Conservation (phyloP, 2,113 vertebrate genomes). For the Castor canadensis region DNA sequence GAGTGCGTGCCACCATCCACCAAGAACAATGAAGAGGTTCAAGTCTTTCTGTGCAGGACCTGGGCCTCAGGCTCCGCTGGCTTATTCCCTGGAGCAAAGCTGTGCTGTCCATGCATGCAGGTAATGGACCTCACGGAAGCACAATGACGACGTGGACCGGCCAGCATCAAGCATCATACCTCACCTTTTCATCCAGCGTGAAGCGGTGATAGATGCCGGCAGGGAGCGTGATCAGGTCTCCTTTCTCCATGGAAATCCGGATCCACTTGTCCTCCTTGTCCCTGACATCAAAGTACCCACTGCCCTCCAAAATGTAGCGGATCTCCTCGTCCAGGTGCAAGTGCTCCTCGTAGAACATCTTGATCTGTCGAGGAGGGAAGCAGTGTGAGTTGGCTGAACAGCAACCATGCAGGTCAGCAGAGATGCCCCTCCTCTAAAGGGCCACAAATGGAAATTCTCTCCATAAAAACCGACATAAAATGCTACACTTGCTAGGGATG, state of each 20-base stretch:
- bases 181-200: slow-evolving; percentile 92
- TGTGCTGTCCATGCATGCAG: background rate
- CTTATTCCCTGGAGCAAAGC: background rate
- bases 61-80: too few species aligned
- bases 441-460: too few species aligned
- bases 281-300: slow-evolving; percentile 94
- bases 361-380: slow-evolving; percentile 83
- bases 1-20: too few species aligned
- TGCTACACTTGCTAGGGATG: too few species aligned
- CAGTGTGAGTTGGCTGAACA: background rate
- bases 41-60: background rate
- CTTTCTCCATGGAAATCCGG: slow-evolving; percentile 91
- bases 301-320: slow-evolving; percentile 95
- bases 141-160: background rate
- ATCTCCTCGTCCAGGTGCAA: slow-evolving; percentile 96
- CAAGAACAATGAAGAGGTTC: background rate
- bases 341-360: slow-evolving; percentile 94
- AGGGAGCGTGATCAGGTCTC: slow-evolving; percentile 95
- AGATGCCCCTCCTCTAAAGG: too few species aligned
- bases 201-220: slow-evolving; percentile 98
- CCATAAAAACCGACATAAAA: too few species aligned
- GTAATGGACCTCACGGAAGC: too few species aligned
- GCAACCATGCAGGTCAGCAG: too few species aligned
- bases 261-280: slow-evolving; percentile 93
- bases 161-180: background rate